Conservation (phyloP, 2,797 vertebrate genomes). For the Sebastes taczanowskii region DNA sequence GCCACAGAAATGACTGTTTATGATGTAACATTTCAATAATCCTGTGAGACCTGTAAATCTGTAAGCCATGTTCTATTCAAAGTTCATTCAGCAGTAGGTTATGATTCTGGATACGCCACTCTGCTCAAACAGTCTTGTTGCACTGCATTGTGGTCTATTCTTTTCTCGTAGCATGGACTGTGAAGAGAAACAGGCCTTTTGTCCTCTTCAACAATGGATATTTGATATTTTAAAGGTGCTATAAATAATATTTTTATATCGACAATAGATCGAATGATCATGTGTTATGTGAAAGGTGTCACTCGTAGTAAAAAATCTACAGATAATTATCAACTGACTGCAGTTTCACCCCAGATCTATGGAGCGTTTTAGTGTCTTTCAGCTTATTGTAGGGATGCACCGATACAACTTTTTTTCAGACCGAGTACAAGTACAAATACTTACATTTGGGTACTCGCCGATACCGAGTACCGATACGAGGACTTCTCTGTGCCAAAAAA, state of each 20-base stretch:
- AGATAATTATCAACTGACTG: too few relatives aligned
- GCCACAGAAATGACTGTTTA: not conserved
- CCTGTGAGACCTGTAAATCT: not conserved
- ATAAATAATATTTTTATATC: too few relatives aligned
- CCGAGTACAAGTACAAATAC: too few relatives aligned
- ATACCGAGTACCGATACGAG: too few relatives aligned
- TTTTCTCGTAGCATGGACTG: not conserved
- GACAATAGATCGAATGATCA: not conserved
- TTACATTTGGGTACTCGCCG: too few relatives aligned
- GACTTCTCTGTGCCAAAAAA: too few relatives aligned
- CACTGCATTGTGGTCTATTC: not conserved
- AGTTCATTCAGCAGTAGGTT: not conserved
- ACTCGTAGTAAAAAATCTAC: too few relatives aligned
- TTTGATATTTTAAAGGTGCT: not conserved
- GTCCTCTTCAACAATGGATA: not conserved
- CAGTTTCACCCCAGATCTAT: too few relatives aligned
- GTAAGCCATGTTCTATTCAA: not conserved
- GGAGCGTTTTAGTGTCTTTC: not conserved
- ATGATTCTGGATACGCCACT: not conserved
- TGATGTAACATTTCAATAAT: not conserved
- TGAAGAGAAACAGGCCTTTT: accelerated
- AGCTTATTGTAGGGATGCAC: too few relatives aligned
- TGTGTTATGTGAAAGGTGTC: not conserved
- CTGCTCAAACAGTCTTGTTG: not conserved
- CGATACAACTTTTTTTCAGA: too few relatives aligned